Percentiles rank a stretch among this genome's conserved stretches.
Conservation (phyloP, 2,113 vertebrate genomes). For the Scartelaos histophorus region DNA sequence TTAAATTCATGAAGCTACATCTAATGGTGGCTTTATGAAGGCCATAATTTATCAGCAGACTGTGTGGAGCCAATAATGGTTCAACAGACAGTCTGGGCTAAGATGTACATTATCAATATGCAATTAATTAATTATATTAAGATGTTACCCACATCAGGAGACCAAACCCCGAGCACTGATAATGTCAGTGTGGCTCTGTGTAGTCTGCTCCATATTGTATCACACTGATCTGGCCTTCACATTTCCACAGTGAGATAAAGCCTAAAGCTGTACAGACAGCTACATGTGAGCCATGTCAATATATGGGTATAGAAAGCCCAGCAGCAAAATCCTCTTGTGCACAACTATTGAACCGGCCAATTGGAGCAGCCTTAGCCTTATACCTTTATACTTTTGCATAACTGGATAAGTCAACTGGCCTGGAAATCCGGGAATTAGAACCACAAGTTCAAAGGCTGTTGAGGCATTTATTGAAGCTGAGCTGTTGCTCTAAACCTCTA, state of each 20-base stretch:
- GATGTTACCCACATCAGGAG: background rate
- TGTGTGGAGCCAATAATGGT: too few species aligned
- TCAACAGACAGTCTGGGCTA: too few species aligned
- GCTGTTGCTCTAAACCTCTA: background rate
- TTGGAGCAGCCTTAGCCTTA: conserved; percentile 31
- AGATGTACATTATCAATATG: too few species aligned
- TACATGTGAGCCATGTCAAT: conserved; percentile 41
- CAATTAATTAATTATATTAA: too few species aligned
- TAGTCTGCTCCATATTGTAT: background rate
- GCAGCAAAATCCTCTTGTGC: conserved; percentile 22
- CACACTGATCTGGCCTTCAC: too few species aligned
- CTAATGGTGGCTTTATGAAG: too few species aligned
- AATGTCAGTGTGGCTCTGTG: background rate
- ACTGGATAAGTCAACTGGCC: conserved; percentile 17
- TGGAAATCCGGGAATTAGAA: background rate
- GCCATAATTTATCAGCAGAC: too few species aligned
- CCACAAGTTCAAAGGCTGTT: conserved; percentile 20
- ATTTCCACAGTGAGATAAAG: background rate
- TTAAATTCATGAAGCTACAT: too few species aligned
- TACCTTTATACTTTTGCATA: conserved; percentile 40
- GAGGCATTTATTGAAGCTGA: background rate
- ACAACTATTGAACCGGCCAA: conserved; percentile 36
- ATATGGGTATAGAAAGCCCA: conserved; percentile 33
- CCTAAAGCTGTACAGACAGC: background rate
- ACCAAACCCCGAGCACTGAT: background rate